Evolutionary conservation across 1,140 invertebrate species (phyloP), one percentile per base, ranked within the genome.

Genomic region (Lordiphosa collinella): DNA sequence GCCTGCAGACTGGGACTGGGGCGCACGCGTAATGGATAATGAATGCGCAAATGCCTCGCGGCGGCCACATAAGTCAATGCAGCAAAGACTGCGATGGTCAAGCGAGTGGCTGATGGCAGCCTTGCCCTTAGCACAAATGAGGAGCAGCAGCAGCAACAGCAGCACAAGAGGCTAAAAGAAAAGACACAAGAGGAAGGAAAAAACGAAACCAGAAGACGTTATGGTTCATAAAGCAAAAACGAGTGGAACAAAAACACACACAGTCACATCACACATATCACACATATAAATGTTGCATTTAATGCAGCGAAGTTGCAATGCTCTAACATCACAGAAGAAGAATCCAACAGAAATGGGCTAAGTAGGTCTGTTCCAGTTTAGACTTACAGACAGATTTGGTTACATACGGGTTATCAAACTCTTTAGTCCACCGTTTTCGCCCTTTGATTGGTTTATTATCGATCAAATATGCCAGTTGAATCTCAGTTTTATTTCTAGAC

Each of bases 201-300:
- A 40, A 51, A 48, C 56, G 25, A 49, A 46, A 37, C 48, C 59
- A 44, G 50, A 56, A 76, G 65, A 85, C 56, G 76, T 68, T 86
- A 68, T 86, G 82, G 72, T 74, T 82, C 76, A 82, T 82, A 78
- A 78, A 86, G 64, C 68, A 86, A 75, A 73, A 72, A 59, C 49
- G 16, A 25, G 32, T 12, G 13, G 18, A 12, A 14, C n/a, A 58
- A 40, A 22, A 55, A 22, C 51, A 57, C 4, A 22, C 18, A 22
- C 18, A 22, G n/a, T 36, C n/a, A 35, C 55, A 49, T 35, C 31
- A 11, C 44, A 25, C 16, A 29, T 10, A 12, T 4, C 1, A 12
- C 5, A 6, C 7, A 22, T 18, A n/a, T 29, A 40, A 36, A 11
- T 29, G 7, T 1, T 18, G 0, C n/a, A 14, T 47, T 40, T 3